A percentile compares a stretch with the other conserved stretches of the same genome.
Conservation (phyloP, 2,888 invertebrate species). For the Creontiades dilutus region DNA sequence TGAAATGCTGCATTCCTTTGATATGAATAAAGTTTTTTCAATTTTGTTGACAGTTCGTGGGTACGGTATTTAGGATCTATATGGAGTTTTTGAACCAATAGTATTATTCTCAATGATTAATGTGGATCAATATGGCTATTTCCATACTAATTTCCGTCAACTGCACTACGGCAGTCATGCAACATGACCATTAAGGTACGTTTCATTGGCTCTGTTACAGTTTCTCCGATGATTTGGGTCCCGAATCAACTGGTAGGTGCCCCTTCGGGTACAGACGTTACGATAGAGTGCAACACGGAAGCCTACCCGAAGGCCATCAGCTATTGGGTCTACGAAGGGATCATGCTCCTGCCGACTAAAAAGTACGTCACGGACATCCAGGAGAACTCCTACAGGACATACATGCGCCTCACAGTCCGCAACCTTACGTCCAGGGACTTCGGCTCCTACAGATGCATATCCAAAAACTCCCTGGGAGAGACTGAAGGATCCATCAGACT, state of each 20-base stretch:
- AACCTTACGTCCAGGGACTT: conserved; percentile 91
- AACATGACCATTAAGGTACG: too few relatives aligned
- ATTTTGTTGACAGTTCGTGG: too few relatives aligned
- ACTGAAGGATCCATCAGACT: conserved; percentile 95
- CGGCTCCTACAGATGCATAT: conserved; percentile 94
- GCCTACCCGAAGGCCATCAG: conserved; percentile 94
- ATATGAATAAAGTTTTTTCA: too few relatives aligned
- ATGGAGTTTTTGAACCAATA: too few relatives aligned
- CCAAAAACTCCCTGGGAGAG: conserved; percentile 95
- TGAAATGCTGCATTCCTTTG: too few relatives aligned
- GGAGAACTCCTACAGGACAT: conserved; percentile 92
- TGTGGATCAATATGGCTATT: too few relatives aligned
- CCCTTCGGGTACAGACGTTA: conserved; percentile 93
- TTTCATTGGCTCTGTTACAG: conserved; percentile 79
- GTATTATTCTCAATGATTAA: too few relatives aligned
- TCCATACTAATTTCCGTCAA: too few relatives aligned
- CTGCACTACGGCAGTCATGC: too few relatives aligned
- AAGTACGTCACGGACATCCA: conserved; percentile 91
- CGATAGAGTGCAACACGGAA: conserved; percentile 95
- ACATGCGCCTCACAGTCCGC: conserved; percentile 93
- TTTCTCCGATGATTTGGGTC: conserved; percentile 96
- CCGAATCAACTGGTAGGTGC: conserved; percentile 96
- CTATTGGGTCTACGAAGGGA: conserved; percentile 94
- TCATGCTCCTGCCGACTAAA: conserved; percentile 93
- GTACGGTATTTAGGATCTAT: too few relatives aligned